Evolutionary conservation across 2,888 invertebrate species (phyloP).

Genomic region (Drosophila prostipennis): DNA sequence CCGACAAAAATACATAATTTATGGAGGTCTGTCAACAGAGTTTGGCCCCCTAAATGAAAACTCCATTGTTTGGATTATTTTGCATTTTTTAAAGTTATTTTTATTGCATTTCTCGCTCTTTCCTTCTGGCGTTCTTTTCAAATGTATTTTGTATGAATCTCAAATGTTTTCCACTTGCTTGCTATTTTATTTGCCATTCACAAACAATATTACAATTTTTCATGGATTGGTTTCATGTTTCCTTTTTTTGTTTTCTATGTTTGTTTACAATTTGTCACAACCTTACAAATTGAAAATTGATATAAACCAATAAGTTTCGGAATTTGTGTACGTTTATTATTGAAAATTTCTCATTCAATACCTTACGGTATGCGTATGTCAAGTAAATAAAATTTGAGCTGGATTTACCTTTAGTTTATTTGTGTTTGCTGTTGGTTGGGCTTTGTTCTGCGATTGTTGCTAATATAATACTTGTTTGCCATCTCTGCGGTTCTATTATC

Average conservation of each 20-base stretch:
- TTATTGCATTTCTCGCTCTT: conserved; percentile 72
- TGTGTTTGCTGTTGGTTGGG: conserved; percentile 18
- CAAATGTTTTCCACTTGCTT: conserved; percentile 69
- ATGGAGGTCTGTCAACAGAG: conserved; percentile 2
- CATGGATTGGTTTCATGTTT: conserved; percentile 54
- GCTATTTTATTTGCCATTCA: conserved; percentile 67
- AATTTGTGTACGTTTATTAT: conserved; percentile 50
- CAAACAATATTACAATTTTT: conserved; percentile 76
- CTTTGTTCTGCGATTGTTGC: conserved; percentile 48
- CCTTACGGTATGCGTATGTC: conserved; percentile 19
- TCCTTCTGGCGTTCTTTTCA: conserved; percentile 41
- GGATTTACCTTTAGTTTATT: conserved; percentile 24
- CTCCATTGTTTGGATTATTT: conserved; percentile 45
- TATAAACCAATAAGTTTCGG: conserved; percentile 72
- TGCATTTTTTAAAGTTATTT: conserved; percentile 79
- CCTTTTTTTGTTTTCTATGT: conserved; percentile 72
- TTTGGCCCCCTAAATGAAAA: conserved; percentile 23
- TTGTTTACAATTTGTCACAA: conserved; percentile 84
- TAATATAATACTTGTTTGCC: conserved; percentile 64
- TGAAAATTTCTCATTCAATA: conserved; percentile 55
- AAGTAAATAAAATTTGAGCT: conserved; percentile 42
- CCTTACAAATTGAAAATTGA: conserved; percentile 85
- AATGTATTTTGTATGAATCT: conserved; percentile 65
- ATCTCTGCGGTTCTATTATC: conserved; percentile 56
- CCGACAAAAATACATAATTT: conserved; percentile 1